phyloP scores from a whole-genome alignment of 2,113 vertebrate species.

The Gallinago media region DNA sequence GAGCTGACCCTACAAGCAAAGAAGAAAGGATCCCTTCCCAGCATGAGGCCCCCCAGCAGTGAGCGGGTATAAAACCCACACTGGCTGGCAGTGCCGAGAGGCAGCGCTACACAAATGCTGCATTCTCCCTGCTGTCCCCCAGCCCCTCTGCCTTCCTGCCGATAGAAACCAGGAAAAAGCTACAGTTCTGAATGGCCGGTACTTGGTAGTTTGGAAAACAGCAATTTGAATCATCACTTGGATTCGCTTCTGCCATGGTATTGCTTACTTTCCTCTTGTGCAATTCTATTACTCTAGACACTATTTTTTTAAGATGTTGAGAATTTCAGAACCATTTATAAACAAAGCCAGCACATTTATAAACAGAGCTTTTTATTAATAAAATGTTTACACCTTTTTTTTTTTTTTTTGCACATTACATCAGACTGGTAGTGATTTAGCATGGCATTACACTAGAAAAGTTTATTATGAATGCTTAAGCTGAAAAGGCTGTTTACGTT shows the following conservation, averaged over 20 bases:
- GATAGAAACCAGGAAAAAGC: not conserved
- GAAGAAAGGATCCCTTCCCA: not conserved
- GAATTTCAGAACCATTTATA: not conserved
- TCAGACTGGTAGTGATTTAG: conserved; percentile 71
- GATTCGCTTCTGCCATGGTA: not conserved
- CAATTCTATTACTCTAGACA: not conserved
- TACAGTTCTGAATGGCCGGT: not conserved
- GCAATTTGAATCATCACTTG: not conserved
- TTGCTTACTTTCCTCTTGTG: not conserved
- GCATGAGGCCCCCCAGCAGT: not conserved
- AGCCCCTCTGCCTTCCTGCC: not conserved
- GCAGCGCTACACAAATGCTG: conserved; percentile 24
- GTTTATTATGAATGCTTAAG: conserved; percentile 61
- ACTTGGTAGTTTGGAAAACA: not conserved
- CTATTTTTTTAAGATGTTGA: not conserved
- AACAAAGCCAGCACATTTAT: conserved; percentile 41
- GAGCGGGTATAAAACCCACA: not conserved
- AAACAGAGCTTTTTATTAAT: conserved; percentile 85
- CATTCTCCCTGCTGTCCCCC: not conserved
- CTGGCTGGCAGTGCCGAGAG: conserved; percentile 5
- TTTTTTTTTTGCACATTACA: conserved; percentile 78
- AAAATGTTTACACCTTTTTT: conserved; percentile 85
- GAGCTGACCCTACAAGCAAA: not conserved
- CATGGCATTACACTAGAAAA: conserved; percentile 72
- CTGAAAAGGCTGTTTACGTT: conserved; percentile 66